Evolutionary conservation across 2,888 invertebrate species (phyloP).

Genomic region (Empis livida): DNA sequence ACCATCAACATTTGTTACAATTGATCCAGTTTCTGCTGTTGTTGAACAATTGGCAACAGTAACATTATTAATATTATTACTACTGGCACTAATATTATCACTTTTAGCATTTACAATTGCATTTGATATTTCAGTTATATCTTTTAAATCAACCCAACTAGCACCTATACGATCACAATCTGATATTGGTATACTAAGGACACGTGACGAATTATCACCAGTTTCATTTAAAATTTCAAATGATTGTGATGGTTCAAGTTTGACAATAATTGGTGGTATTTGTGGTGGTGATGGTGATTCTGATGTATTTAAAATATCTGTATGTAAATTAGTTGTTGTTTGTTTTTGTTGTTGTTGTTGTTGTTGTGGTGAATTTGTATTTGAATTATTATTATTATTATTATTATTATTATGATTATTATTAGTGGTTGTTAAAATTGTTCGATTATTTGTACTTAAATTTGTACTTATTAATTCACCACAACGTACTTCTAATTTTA

Average conservation of each 20-base stretch:
- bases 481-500: slow-evolving; percentile 13
- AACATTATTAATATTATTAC: neutral
- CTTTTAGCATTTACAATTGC: neutral
- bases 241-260: slow-evolving; percentile 32
- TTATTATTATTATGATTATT: slow-evolving; percentile 9
- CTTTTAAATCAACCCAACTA: slow-evolving; percentile 33
- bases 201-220: slow-evolving; percentile 24
- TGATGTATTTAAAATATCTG: slow-evolving; percentile 9
- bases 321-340: neutral
- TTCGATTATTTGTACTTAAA: neutral
- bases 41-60: slow-evolving; percentile 10
- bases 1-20: slow-evolving; percentile 8
- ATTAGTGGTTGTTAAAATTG: neutral
- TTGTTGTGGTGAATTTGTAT: slow-evolving; percentile 11
- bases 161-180: slow-evolving; percentile 31
- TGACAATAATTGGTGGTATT: slow-evolving; percentile 31
- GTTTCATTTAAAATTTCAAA: slow-evolving; percentile 31
- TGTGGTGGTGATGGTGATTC: slow-evolving; percentile 8
- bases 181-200: slow-evolving; percentile 28
- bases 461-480: slow-evolving; percentile 5
- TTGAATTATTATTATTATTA: no score
- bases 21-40: slow-evolving; percentile 9
- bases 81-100: slow-evolving; percentile 5
- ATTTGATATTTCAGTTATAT: slow-evolving; percentile 16
- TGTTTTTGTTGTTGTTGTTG: slow-evolving; percentile 9